Conservation (phyloP, 2,113 vertebrate species). For the Saimiri boliviensis region DNA sequence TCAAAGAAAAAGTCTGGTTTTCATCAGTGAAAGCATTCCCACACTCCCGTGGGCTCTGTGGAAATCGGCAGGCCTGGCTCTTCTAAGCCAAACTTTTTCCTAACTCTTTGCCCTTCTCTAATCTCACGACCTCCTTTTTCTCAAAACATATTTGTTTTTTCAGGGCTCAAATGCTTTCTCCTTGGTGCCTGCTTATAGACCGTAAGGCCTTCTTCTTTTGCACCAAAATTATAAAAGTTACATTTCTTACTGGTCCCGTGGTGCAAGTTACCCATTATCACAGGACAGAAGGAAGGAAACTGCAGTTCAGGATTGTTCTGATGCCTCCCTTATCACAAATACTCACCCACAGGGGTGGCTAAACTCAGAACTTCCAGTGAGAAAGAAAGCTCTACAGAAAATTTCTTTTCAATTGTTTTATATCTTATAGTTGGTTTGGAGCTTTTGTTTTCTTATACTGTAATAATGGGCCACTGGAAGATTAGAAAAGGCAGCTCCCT, state of each 20-base stretch:
- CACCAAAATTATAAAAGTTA: constrained; percentile 44
- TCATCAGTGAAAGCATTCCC: constrained; percentile 15
- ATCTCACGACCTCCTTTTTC: neutral
- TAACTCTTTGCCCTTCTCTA: constrained; percentile 24
- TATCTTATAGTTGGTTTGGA: neutral
- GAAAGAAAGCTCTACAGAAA: constrained; percentile 23
- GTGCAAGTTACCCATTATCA: neutral
- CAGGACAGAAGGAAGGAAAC: constrained; percentile 58
- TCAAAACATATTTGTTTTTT: constrained; percentile 65
- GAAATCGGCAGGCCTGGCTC: neutral
- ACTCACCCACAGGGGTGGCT: neutral
- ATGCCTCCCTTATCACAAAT: neutral
- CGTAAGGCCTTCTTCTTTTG: constrained; percentile 25
- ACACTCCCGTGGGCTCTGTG: neutral
- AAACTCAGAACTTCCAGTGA: constrained; percentile 15
- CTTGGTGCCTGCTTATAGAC: neutral
- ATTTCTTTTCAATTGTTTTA: neutral
- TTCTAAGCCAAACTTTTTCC: neutral
- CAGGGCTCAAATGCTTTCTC: constrained; percentile 36
- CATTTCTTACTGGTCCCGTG: neutral
- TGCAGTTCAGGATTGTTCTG: neutral
- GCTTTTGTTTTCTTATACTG: neutral
- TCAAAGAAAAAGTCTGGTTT: constrained; percentile 13
- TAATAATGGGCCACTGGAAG: neutral
- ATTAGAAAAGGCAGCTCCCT: neutral